Base-by-base conservation (phyloP, 2,888 invertebrate species). In the Agriopis marginaria region DNA sequence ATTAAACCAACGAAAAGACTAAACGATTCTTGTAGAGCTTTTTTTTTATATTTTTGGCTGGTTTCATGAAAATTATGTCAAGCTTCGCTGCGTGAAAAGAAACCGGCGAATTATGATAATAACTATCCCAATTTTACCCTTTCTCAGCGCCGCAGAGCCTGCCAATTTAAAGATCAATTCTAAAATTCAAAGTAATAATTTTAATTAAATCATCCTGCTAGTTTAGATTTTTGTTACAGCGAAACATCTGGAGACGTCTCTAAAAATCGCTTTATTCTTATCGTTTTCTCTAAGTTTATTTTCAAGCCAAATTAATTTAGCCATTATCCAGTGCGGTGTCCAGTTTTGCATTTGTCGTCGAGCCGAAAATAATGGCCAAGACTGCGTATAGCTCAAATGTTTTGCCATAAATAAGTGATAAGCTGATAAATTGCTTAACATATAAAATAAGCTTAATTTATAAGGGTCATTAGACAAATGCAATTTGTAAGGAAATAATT, bases 291-390 rank as follows among this genome's bases (percentile, higher is more conserved):
- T 39, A 40, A 51, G 59, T 66, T 49, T n/a, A 51, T 44, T 63
- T 61, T 23, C 50, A 61, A 67, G 58, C 64, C 67, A 71, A 65
- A 63, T 63, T 6, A 54, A 40, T 65, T 62, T 53, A 63, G 58
- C 63, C 63, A 59, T 56, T 63, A 63, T 7, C 7, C 23, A 17
- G 14, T 2, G 12, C 23, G 42, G 50, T 42, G n/a, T 12, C n/a
- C 47, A 40, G 7, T 47, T 56, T 56, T 67, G 49, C n/a, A 55
- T 66, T 55, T 56, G 56, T 62, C 50, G 49, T 56, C 17, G 11
- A 54, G 39, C 62, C 44, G 40, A 42, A 14, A 45, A 50, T 40
- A 58, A 12, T 55, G 39, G 40, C 54, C n/a, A n/a, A 60, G 53
- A 61, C 54, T 60, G 42, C 14, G 54, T 39, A 45, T 40, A 60